Evolutionary conservation across 2,888 invertebrate species (phyloP), one percentile per base, ranked within the genome.

Genomic region (Nemotelus pantherinus): DNA sequence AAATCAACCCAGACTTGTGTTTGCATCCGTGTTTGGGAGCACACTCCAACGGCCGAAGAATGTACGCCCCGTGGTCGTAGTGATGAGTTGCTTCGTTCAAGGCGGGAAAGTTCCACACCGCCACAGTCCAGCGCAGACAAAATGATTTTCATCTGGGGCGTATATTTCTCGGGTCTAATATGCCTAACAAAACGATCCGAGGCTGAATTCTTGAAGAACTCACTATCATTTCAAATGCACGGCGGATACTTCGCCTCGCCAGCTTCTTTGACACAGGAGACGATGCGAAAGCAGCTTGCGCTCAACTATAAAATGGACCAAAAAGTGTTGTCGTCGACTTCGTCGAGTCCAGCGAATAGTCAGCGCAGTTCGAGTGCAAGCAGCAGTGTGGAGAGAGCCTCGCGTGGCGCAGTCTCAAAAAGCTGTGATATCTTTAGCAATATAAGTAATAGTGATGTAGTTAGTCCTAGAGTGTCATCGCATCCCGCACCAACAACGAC

Each of bases 161-260:
- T 97, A 3, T 93, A 95, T 83, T 93, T 97, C 83, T 93, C 93
- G 77, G 96, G 96, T 0, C 89, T 97, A 10, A 89, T 93, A 75
- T 94, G 93, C 82, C 89, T 94, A 75, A 75, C 78, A 45, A 48
- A 78, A 84, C 76, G 82, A 75, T 50, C 82, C 0, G 83, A 83
- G 44, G 78, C 82, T 0, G 84, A 84, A 77, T 85, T 84, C 75
- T 81, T 82, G 9, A 76, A 79, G 2, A 87, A 87, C 85, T 90
- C 93, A 81, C 87, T 95, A 82, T 92, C 97, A 82, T 95, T 97
- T 86, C 93, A 94, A 88, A 92, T 97, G 90, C 93, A 93, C 80
- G 95, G 95, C 55, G 96, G 96, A 3, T 94, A 92, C 83, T 97
- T 96, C 85, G 93, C 94, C 57, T 90, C 91, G 0, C 83, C 90